Base-by-base conservation (phyloP, 2,888 invertebrate genomes). In the Hydropsyche betteni region DNA sequence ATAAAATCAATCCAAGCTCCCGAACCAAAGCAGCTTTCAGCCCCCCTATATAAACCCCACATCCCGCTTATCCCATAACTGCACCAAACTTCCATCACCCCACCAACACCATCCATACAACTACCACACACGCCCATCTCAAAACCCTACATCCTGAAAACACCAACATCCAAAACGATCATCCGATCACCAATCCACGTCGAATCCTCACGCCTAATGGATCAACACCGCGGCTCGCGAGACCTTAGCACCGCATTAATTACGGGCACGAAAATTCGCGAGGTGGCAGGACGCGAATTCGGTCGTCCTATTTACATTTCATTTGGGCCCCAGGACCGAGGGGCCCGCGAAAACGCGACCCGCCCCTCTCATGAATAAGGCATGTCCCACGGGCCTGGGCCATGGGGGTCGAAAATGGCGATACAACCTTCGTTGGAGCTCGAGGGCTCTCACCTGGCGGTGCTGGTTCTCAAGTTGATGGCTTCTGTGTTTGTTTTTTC, bases 361-460 rank as follows among this genome's bases (percentile, higher is more conserved):
- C 68, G 14, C 74, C 58, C 24, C 61, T 14, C 50, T 75, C 75
- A 75, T 75, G 75, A 75, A 75, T 75, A 75, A 75, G 70, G 70
- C 75, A 75, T 75, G 44, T 44, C 44, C 44, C 44, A 10, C 44
- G 44, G 44, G 24, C 24, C 24, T 69, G 69, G 74, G 14, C 69
- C 55, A 52, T 68, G 36, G 58, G 74, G 70, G 69, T 14, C 16
- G 44, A 10, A 70, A 10, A n/a, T 14, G 24, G 50, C 75, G 75
- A 75, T 69, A 75, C 69, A 74, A 53, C 71, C 55, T 71, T 71
- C 33, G 34, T 36, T 12, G 51, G 16, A 33, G 69, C 71, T 71
- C 38, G 58, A 44, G 44, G 44, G 44, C 44, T 44, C 72, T 72
- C 72, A 58, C 72, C 72, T 72, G 58, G 53, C 2, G 51, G 10